These are phyloP conservation scores for Maniola hyperantus DNA, from an alignment of 2,888 invertebrate species.

Conservation along the genomic window DNA sequence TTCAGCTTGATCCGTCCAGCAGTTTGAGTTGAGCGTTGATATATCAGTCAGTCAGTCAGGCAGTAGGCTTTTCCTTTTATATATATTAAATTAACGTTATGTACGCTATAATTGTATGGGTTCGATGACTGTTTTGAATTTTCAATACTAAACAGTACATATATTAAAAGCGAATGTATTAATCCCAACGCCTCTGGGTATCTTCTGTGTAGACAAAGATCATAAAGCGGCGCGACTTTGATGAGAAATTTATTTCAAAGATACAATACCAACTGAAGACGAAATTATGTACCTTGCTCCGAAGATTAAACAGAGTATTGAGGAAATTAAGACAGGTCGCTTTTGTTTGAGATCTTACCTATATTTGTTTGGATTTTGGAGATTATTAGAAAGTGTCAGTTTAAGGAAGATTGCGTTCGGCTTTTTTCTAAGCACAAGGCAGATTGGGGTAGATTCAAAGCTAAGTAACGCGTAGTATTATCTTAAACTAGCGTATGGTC, in stretches of 20 bases:
- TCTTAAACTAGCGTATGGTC: too few relatives aligned
- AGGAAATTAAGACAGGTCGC: slow-evolving; percentile 15
- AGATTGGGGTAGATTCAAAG: background rate
- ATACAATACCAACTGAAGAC: slow-evolving; percentile 10
- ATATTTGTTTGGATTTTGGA: slow-evolving; percentile 1
- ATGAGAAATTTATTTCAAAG: slow-evolving; percentile 16
- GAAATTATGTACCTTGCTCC: slow-evolving; percentile 11
- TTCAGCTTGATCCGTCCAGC: too few relatives aligned
- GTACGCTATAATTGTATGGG: background rate
- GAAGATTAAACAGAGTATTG: slow-evolving; percentile 9
- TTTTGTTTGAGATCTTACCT: slow-evolving; percentile 11
- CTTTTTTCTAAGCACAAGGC: background rate
- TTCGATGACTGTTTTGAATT: background rate
- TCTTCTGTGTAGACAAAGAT: slow-evolving; percentile 11
- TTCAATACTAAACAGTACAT: background rate
- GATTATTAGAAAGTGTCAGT: slow-evolving; percentile 7
- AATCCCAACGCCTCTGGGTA: slow-evolving; percentile 4
- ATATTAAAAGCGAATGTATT: slow-evolving; percentile 9
- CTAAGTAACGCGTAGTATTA: too few relatives aligned
- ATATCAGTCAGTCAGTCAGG: too few relatives aligned
- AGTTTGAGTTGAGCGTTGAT: too few relatives aligned
- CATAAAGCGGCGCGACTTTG: slow-evolving; percentile 10
- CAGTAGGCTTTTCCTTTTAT: too few relatives aligned
- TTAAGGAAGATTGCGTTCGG: background rate
- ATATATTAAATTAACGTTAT: too few relatives aligned